A percentile compares a stretch with the other conserved stretches of the same genome.
phyloP scores from a whole-genome alignment of 2,888 invertebrate genomes.

The Tinea semifulvella region DNA sequence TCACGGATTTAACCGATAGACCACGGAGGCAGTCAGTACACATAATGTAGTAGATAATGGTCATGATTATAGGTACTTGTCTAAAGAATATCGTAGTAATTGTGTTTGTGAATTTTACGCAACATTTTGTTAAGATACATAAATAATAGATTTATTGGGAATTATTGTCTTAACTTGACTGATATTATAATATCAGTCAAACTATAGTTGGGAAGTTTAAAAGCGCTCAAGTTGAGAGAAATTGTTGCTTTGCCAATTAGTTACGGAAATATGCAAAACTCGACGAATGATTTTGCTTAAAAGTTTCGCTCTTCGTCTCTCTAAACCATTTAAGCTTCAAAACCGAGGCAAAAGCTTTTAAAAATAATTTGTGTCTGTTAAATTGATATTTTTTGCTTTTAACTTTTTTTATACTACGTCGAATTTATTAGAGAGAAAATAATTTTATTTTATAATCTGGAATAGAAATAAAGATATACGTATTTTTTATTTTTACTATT shows the following conservation, averaged over 20 bases:
- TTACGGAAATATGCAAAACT: constrained; percentile 8
- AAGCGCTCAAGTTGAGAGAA: neutral
- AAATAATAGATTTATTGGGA: neutral
- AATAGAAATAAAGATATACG: no score
- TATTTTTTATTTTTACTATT: no score
- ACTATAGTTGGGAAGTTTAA: constrained; percentile 5
- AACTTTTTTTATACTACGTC: neutral
- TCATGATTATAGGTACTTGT: no score
- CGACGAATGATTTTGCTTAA: constrained; percentile 7
- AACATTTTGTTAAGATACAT: no score
- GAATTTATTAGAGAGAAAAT: no score
- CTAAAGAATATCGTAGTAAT: no score
- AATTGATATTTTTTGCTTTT: neutral
- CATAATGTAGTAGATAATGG: no score
- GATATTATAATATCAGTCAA: constrained; percentile 4
- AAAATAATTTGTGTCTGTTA: neutral
- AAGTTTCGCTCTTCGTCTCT: constrained; percentile 3
- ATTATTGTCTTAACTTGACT: neutral
- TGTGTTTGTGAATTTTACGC: no score
- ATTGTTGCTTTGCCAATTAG: constrained; percentile 11
- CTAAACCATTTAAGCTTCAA: constrained; percentile 5
- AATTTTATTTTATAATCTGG: no score
- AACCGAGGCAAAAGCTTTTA: neutral
- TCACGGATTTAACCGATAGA: no score
- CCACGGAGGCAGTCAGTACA: no score